Conservation (phyloP, 2,888 invertebrate species). For the Alcis repandata region DNA sequence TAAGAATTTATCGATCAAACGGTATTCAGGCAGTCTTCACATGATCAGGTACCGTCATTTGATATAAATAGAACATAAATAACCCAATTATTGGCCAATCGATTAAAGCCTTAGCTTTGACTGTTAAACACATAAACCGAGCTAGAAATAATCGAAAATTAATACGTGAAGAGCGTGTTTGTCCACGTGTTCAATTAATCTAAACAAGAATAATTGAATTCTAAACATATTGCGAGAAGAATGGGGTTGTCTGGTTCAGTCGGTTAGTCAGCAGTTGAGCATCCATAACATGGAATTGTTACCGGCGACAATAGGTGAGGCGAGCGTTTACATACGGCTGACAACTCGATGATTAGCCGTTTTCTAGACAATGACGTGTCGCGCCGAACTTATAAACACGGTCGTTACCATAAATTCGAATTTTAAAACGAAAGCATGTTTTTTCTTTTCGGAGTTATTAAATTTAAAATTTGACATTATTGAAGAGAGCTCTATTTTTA, state of each 20-base stretch:
- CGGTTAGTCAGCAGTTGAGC: conserved; percentile 70
- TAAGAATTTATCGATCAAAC: conserved; percentile 20
- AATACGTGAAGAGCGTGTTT: conserved; percentile 14
- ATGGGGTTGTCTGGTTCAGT: conserved; percentile 53
- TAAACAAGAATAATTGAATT: conserved; percentile 48
- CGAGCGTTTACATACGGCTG: conserved; percentile 67
- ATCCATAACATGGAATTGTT: conserved; percentile 81
- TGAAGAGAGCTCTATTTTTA: background rate
- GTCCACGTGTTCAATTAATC: conserved; percentile 43
- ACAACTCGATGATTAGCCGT: conserved; percentile 67
- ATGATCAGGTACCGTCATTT: conserved; percentile 26
- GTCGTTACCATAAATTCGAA: conserved; percentile 59
- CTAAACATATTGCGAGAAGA: conserved; percentile 52
- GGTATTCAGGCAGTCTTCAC: conserved; percentile 10
- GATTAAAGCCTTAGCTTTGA: conserved; percentile 10
- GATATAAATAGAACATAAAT: conserved; percentile 22
- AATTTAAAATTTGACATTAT: background rate
- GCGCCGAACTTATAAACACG: conserved; percentile 44
- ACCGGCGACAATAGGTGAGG: conserved; percentile 68
- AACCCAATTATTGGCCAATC: conserved; percentile 12
- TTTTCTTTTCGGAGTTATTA: background rate
- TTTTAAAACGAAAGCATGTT: conserved; percentile 45
- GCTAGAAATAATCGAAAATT: conserved; percentile 5
- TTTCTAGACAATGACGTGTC: conserved; percentile 72
- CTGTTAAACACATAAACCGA: conserved; percentile 15